Conservation (phyloP, 2,113 vertebrate species). For the Eleginops maclovinus region DNA sequence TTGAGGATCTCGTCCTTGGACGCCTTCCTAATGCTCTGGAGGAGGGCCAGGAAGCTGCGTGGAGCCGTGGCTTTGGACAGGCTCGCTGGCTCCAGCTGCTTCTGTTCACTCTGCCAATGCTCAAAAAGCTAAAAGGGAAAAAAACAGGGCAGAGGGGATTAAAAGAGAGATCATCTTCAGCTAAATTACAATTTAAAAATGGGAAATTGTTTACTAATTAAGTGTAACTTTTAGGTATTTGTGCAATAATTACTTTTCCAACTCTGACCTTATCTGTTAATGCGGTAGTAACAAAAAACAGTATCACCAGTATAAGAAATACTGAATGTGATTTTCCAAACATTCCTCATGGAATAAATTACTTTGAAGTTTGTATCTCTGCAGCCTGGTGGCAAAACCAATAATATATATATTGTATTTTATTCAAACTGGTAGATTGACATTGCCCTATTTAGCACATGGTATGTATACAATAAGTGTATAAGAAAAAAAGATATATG, state of each 20-base stretch:
- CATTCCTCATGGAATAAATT: no score
- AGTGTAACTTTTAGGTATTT: slow-evolving; percentile 6
- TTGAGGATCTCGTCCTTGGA: slow-evolving; percentile 91
- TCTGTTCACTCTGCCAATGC: slow-evolving; percentile 87
- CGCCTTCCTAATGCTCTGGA: slow-evolving; percentile 90
- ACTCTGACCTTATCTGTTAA: not conserved
- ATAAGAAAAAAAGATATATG: no score
- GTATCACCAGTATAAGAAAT: not conserved
- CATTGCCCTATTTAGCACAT: not conserved
- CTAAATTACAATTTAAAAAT: slow-evolving; percentile 45
- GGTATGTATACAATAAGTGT: not conserved
- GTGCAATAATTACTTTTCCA: slow-evolving; percentile 17
- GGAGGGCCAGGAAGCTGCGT: slow-evolving; percentile 90
- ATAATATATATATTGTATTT: no score
- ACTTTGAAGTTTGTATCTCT: no score
- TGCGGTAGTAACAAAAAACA: not conserved
- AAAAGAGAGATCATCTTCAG: slow-evolving; percentile 38
- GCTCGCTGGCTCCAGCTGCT: slow-evolving; percentile 88
- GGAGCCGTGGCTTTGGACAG: slow-evolving; percentile 89
- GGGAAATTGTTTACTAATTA: slow-evolving; percentile 40
- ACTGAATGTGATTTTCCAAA: no score
- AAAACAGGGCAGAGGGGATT: slow-evolving; percentile 29
- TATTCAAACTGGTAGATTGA: not conserved
- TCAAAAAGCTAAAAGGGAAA: slow-evolving; percentile 83
- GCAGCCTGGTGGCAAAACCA: no score